A percentile compares a stretch with the other conserved stretches of the same genome.
Evolutionary conservation across 2,113 vertebrate species (phyloP).

Genomic region (Laticauda laticaudata): DNA sequence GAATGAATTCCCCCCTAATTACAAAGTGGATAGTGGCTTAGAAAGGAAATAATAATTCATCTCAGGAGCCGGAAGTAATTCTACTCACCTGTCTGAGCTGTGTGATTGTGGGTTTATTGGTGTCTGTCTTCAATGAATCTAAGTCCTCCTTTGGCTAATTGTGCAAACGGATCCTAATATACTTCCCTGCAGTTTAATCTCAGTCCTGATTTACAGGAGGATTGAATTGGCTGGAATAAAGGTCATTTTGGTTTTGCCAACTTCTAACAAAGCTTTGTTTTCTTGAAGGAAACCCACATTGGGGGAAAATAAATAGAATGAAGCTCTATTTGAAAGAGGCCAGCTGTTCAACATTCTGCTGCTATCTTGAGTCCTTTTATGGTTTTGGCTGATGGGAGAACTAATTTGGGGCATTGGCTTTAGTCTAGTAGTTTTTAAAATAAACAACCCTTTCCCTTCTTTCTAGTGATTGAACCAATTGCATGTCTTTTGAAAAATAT

Average conservation of each 20-base stretch:
- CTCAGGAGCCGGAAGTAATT: neutral
- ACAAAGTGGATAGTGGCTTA: neutral
- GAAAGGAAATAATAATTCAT: neutral
- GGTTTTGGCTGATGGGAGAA: constrained; percentile 56
- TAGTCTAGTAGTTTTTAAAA: constrained; percentile 46
- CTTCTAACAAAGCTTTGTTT: neutral
- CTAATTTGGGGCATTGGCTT: constrained; percentile 48
- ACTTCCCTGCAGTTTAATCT: accelerated
- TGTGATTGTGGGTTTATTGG: neutral
- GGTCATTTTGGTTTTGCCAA: neutral
- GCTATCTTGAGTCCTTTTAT: constrained; percentile 64
- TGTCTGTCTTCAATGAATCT: neutral
- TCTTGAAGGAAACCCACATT: constrained; percentile 7
- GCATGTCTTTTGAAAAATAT: constrained; percentile 53
- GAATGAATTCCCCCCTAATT: no score
- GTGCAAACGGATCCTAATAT: constrained; percentile 9
- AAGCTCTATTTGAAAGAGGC: constrained; percentile 44
- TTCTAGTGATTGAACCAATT: constrained; percentile 46
- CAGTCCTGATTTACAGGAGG: constrained; percentile 17
- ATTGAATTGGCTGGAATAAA: neutral
- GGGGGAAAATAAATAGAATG: constrained; percentile 10
- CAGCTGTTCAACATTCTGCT: constrained; percentile 58
- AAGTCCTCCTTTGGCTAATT: neutral
- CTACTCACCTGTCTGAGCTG: neutral
- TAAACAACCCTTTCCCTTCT: constrained; percentile 54